Evolutionary conservation across 2,113 vertebrate genomes (phyloP).

Genomic region (Xenotilapia caudafasciata): DNA sequence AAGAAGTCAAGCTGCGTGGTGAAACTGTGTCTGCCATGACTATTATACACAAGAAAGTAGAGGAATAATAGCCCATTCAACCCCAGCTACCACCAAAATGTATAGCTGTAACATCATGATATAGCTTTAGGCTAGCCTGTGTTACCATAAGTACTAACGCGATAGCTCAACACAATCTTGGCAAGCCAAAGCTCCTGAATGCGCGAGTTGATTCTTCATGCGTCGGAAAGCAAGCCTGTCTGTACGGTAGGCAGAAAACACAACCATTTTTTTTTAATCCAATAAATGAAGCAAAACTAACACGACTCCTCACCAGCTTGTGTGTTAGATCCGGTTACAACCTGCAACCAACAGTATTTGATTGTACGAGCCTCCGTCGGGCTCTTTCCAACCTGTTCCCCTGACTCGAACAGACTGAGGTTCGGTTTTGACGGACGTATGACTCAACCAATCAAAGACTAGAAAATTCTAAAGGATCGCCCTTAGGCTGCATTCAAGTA

Average conservation of each 20-base stretch:
- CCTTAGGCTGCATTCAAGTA: background rate
- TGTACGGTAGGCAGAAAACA: background rate
- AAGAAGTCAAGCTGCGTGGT: background rate
- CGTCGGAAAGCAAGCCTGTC: background rate
- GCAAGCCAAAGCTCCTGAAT: background rate
- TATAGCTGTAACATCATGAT: background rate
- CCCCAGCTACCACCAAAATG: background rate
- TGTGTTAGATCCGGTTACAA: slow-evolving; percentile 34
- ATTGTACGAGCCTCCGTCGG: background rate
- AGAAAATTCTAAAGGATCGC: background rate
- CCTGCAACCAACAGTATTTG: slow-evolving; percentile 31
- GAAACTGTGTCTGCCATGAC: rapidly evolving
- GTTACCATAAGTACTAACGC: slow-evolving; percentile 15
- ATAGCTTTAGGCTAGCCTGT: slow-evolving; percentile 1
- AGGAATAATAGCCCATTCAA: background rate
- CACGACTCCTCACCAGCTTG: slow-evolving; percentile 59
- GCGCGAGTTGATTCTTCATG: background rate
- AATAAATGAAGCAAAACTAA: background rate
- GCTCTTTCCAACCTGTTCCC: slow-evolving; percentile 35
- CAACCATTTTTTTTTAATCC: background rate
- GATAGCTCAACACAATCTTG: slow-evolving; percentile 7
- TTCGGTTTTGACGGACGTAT: background rate
- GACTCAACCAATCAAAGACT: slow-evolving; percentile 21
- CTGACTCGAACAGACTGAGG: background rate
- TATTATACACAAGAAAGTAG: background rate